phyloP scores from a whole-genome alignment of 2,888 invertebrate species.

The Clivina fossor region DNA sequence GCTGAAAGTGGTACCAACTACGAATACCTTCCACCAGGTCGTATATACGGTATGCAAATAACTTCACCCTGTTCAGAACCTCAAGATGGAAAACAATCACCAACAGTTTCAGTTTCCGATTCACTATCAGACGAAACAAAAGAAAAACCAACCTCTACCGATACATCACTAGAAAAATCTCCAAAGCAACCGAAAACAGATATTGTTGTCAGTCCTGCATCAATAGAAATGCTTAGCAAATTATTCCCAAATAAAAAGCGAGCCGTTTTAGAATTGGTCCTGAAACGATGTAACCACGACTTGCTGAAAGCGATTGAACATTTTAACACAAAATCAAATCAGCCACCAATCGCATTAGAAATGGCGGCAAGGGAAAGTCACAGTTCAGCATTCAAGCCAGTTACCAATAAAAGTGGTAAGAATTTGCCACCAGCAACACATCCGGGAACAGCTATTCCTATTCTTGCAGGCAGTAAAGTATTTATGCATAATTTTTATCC shows the following conservation, averaged over 20 bases:
- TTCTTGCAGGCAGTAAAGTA: slow-evolving; percentile 50
- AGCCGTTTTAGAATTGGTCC: slow-evolving; percentile 85
- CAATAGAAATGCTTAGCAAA: slow-evolving; percentile 81
- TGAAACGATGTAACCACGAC: slow-evolving; percentile 90
- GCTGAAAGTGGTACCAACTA: slow-evolving; percentile 74
- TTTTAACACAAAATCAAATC: slow-evolving; percentile 57
- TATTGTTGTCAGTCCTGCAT: slow-evolving; percentile 65
- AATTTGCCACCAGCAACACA: slow-evolving; percentile 38
- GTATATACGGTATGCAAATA: slow-evolving; percentile 86
- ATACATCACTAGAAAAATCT: slow-evolving; percentile 37
- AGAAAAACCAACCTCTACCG: slow-evolving; percentile 27
- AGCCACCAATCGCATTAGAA: slow-evolving; percentile 24
- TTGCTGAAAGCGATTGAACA: slow-evolving; percentile 88
- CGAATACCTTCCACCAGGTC: slow-evolving; percentile 80
- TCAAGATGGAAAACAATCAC: slow-evolving; percentile 29
- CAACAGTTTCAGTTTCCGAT: slow-evolving; percentile 37
- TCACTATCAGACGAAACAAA: slow-evolving; percentile 34
- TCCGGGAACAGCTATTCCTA: slow-evolving; percentile 46
- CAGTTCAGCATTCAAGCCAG: slow-evolving; percentile 51
- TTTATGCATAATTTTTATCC: slow-evolving; percentile 54
- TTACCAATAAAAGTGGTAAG: slow-evolving; percentile 40
- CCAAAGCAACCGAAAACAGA: slow-evolving; percentile 41
- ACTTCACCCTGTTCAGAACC: slow-evolving; percentile 66
- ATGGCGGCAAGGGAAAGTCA: slow-evolving; percentile 42
- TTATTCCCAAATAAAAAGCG: slow-evolving; percentile 89